phyloP scores from a whole-genome alignment of 2,113 vertebrate species.

The Lycocorax pyrrhopterus region DNA sequence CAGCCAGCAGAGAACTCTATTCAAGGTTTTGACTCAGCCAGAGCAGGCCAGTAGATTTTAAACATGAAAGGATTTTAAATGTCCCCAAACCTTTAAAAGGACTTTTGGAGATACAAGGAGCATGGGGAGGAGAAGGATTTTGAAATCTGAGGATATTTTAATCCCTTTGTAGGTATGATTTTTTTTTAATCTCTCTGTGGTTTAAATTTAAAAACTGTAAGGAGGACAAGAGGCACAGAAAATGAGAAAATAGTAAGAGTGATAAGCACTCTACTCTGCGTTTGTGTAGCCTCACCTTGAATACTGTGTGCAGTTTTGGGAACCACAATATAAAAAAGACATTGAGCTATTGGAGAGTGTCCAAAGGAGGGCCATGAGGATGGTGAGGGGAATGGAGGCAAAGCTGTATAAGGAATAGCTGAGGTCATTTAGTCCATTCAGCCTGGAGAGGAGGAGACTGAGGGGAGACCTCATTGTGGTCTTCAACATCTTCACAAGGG shows the following conservation, averaged over 20 bases:
- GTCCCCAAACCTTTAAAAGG: background rate
- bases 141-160: background rate
- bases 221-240: background rate
- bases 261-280: accelerated
- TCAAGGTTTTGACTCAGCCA: background rate
- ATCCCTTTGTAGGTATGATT: background rate
- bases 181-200: background rate
- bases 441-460: background rate
- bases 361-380: background rate
- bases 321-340: background rate
- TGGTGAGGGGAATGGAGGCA: background rate
- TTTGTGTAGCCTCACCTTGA: background rate
- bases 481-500: accelerated
- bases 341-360: background rate
- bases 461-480: background rate
- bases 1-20: background rate
- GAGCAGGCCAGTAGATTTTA: background rate
- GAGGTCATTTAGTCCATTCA: background rate
- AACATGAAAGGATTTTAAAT: background rate
- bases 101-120: background rate
- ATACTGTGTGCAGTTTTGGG: background rate
- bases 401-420: accelerated
- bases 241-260: background rate
- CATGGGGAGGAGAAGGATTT: background rate
- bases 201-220: background rate